Evolutionary conservation across 2,888 invertebrate genomes (phyloP), one percentile per base, ranked within the genome.

Genomic region (Drosophila neoperkinsi): DNA sequence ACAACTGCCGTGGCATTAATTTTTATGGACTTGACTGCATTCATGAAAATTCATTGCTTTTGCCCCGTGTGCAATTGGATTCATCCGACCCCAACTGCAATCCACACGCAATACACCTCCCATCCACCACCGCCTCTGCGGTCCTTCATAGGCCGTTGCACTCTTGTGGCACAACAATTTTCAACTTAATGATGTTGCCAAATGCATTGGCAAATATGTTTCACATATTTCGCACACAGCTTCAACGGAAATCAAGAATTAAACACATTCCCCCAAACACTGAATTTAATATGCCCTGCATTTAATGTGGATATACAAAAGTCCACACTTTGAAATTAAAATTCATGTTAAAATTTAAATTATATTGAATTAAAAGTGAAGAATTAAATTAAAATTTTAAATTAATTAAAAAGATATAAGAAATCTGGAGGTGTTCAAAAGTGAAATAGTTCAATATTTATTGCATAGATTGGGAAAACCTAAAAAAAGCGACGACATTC

Each of bases 11-110:
- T 73, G 72, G 81, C 89, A 88, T 90, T 84, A 82, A 84, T 87
- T 91, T 90, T 91, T 87, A 84, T 87, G 88, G 90, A 85, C 88
- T 84, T 89, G 84, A 84, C 84, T 84, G 90, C 90, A 90, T 90
- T 84, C 84, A 85, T 85, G 84, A 85, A 85, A 85, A 85, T 85
- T 88, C 84, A 85, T 85, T 85, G 84, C 77, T 72, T 77, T 73
- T 70, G 66, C 56, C 57, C 72, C 59, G 41, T 60, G 46, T 78
- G 62, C 82, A 65, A 56, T 57, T 63, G 61, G 31, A 49, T 36
- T 52, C 52, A 43, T 52, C 56, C 66, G 31, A 63, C 50, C 52
- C 46, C 58, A 58, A 74, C 38, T 52, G 46, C 58, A 58, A 28
- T 43, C 62, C n/a, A 16, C 25, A 25, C 25, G 50, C 53, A 33